Conservation (phyloP, 2,113 vertebrate species). For the Sphyrna mokarran region DNA sequence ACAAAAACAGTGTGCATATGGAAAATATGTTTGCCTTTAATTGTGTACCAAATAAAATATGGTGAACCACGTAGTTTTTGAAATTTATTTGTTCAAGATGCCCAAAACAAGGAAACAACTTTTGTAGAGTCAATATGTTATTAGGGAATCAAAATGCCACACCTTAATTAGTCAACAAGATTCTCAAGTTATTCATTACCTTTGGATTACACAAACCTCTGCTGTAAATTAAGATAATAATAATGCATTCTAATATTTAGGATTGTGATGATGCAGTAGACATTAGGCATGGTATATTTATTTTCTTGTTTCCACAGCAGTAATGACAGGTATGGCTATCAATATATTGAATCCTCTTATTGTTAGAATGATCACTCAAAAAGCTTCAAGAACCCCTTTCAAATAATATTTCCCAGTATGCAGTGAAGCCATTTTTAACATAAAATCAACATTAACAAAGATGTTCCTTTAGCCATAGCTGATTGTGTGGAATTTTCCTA, state of each 20-base stretch:
- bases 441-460: background rate
- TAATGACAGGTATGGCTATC: background rate
- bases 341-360: background rate
- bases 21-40: background rate
- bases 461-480: background rate
- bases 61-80: background rate
- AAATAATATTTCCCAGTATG: background rate
- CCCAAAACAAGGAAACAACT: background rate
- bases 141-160: background rate
- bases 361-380: background rate
- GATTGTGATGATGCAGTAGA: background rate
- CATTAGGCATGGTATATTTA: background rate
- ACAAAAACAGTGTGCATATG: background rate
- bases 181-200: background rate
- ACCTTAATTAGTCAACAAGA: background rate
- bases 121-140: background rate
- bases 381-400: background rate
- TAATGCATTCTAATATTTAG: background rate
- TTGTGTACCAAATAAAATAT: background rate
- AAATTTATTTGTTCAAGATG: background rate
- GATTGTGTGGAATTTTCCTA: background rate
- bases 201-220: background rate
- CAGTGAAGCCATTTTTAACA: background rate
- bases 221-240: background rate
- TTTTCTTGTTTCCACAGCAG: background rate